These are phyloP conservation scores for Aphaenogaster ashmeadi DNA, from an alignment of 1,140 invertebrate species.

Conservation along the genomic window DNA sequence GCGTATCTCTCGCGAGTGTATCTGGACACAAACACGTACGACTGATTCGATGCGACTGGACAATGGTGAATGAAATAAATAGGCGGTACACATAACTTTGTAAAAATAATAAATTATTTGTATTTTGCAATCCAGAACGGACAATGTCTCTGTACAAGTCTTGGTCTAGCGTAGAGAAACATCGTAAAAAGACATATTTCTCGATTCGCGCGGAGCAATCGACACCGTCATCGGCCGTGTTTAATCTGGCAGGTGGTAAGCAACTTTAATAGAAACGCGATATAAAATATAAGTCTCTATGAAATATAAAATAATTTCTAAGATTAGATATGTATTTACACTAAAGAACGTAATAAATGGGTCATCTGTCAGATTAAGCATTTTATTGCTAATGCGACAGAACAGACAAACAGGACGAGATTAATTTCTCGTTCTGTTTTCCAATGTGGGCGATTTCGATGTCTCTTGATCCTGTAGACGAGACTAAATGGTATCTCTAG, in stretches of 20 bases:
- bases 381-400: conserved; percentile 37
- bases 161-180: conserved; percentile 49
- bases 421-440: conserved; percentile 21
- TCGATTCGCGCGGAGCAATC: conserved; percentile 31
- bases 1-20: conserved; percentile 68
- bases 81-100: conserved; percentile 81
- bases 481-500: conserved; percentile 51
- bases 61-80: conserved; percentile 79
- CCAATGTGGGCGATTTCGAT: conserved; percentile 2
- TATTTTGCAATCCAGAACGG: conserved; percentile 84
- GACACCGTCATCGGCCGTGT: conserved; percentile 33
- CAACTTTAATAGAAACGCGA: neutral
- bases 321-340: conserved; percentile 14
- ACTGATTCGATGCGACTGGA: conserved; percentile 60
- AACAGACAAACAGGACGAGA: neutral
- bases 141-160: conserved; percentile 85
- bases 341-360: neutral
- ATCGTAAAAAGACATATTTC: conserved; percentile 36
- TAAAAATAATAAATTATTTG: conserved; percentile 86
- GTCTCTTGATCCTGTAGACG: conserved; percentile 52
- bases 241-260: conserved; percentile 26
- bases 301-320: neutral
- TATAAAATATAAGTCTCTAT: neutral
- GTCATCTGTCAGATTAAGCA: conserved; percentile 29
- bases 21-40: conserved; percentile 77